Conservation (phyloP, 2,113 vertebrate species). For the Aplodontia rufa region DNA sequence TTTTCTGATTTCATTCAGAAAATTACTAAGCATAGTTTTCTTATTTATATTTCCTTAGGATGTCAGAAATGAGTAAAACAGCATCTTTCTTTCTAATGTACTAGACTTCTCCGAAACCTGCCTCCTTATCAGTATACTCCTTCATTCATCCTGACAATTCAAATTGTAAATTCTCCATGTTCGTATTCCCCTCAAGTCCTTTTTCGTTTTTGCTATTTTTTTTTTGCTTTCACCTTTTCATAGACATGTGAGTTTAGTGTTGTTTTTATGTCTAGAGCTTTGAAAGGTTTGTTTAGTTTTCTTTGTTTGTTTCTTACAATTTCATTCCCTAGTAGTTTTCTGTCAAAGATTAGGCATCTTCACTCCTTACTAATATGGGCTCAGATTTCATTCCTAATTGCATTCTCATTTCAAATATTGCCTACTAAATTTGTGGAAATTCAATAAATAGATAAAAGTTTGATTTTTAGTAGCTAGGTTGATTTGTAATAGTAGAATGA, state of each 20-base stretch:
- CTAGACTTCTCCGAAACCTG: neutral
- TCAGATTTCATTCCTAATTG: neutral
- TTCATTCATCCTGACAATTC: neutral
- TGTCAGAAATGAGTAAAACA: neutral
- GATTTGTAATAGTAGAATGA: neutral
- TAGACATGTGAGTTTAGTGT: neutral
- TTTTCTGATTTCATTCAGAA: neutral
- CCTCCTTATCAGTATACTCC: accelerated
- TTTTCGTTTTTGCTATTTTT: neutral
- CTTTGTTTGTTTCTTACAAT: no score
- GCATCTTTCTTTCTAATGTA: neutral
- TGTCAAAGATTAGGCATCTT: neutral
- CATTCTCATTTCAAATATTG: accelerated
- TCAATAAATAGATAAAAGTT: neutral
- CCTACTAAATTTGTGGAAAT: neutral
- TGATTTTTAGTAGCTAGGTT: neutral
- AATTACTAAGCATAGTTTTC: neutral
- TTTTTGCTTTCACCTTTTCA: neutral
- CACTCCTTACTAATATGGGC: neutral
- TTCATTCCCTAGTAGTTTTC: neutral
- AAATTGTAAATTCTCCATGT: neutral
- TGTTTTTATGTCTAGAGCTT: neutral
- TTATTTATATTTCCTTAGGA: neutral
- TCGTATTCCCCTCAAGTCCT: neutral
- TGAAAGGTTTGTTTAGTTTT: neutral